phyloP scores from a whole-genome alignment of 2,113 vertebrate species.

The Glaucomys volans region DNA sequence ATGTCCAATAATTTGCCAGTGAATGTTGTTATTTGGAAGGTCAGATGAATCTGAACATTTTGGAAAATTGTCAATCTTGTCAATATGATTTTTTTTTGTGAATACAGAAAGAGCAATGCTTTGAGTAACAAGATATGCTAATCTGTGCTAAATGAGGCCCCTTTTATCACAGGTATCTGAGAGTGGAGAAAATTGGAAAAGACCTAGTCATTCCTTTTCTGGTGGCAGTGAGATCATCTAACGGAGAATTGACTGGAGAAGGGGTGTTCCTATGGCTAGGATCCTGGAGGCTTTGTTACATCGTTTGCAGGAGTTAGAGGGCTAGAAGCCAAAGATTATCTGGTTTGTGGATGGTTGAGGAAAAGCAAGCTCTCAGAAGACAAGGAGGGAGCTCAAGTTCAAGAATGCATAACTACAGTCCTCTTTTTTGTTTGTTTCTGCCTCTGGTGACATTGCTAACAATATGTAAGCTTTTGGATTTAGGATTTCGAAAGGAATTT shows the following conservation, averaged over 20 bases:
- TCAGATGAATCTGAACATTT: conserved; percentile 54
- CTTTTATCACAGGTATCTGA: not conserved
- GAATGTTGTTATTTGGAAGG: conserved; percentile 10
- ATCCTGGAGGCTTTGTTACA: not conserved
- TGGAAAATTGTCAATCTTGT: not conserved
- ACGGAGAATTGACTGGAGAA: not conserved
- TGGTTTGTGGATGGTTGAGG: not conserved
- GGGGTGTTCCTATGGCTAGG: not conserved
- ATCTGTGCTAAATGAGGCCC: not conserved
- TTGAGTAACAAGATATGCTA: not conserved
- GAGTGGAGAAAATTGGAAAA: not conserved
- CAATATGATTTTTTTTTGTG: conserved; percentile 15
- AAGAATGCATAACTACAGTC: not conserved
- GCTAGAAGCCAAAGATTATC: not conserved
- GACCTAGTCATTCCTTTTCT: not conserved
- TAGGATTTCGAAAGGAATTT: not conserved
- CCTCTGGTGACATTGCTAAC: not conserved
- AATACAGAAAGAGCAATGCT: not conserved
- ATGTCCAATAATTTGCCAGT: conserved; percentile 72
- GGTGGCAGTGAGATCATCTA: not conserved
- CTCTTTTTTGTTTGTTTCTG: not conserved
- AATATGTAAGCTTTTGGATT: not conserved
- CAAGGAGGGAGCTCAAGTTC: not conserved
- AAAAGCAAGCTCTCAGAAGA: not conserved
- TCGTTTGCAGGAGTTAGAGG: not conserved